Base-by-base conservation (phyloP, 2,797 vertebrate genomes). In the Enteromius afrohamiltoni region DNA sequence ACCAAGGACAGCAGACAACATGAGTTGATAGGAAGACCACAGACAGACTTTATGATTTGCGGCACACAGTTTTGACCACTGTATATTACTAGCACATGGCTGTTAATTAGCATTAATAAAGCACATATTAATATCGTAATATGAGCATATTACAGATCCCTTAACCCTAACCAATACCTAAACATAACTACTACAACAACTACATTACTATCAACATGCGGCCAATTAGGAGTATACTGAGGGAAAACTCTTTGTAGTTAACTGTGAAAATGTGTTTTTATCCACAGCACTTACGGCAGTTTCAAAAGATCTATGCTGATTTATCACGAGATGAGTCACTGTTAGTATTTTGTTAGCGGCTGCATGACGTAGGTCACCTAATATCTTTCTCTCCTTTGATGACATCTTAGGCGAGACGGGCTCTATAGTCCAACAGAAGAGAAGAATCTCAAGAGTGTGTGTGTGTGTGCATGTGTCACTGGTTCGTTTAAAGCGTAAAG, bases 401-500 rank as follows among this genome's bases (percentile, higher is more conserved):
- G 82, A 74, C 47, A 77, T 69, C 37, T 62, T 29, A 68, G 37
- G 26, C 31, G 37, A 76, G 64, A 67, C 23, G 7, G 34, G 26
- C 23, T 75, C 77, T 82, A 45, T 79, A 45, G 34, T 42, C 64
- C 55, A 62, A 85, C 40, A 73, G 73, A 85, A 65, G 60, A 77
- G 47, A 40, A 31, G 68, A 65, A 67, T 55, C 37, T 79, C 37
- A 51, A 79, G 29, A 14, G 47, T 70, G 73, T 76, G 75, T 34
- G 65, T 75, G 68, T 58, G 65, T 45, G 64, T 49, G 77, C 67
- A 79, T 34, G 29, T 77, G 51, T 51, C 31, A 58, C 40, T 69
- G 68, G 55, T 70, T 81, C 79, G 71, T 85, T 86, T 79, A 88
- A 89, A 91, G 87, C 86, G 82, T 91, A 88, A 90, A 91, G 86